Evolutionary conservation across 2,888 invertebrate genomes (phyloP).

Genomic region (Thera obeliscata): DNA sequence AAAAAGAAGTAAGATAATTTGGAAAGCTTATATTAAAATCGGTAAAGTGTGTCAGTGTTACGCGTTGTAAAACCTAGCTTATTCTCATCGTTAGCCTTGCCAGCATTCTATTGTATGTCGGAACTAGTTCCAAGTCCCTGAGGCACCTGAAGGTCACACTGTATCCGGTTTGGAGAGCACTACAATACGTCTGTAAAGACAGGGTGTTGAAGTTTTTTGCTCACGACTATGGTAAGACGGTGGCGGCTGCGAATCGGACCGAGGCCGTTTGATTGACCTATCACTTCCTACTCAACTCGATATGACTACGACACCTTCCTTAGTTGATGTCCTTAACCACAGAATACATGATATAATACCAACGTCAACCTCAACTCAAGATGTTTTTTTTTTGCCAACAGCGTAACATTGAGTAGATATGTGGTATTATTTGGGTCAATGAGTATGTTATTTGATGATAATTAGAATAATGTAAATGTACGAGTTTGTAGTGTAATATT

Average conservation of each 20-base stretch:
- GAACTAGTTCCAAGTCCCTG: conserved; percentile 60
- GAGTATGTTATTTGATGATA: conserved; percentile 14
- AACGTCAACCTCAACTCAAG: conserved; percentile 22
- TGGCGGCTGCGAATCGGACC: conserved; percentile 33
- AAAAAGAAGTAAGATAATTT: no score
- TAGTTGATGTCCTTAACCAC: conserved; percentile 27
- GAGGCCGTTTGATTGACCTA: conserved; percentile 52
- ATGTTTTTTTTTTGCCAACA: conserved; percentile 25
- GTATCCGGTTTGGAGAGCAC: conserved; percentile 58
- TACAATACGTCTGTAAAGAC: conserved; percentile 59
- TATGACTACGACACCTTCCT: conserved; percentile 6
- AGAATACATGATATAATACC: not conserved
- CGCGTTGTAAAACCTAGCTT: conserved; percentile 36
- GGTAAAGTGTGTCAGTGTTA: conserved; percentile 16
- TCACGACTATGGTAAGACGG: conserved; percentile 13
- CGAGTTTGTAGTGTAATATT: conserved; percentile 10
- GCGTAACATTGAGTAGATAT: conserved; percentile 29
- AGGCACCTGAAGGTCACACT: conserved; percentile 56
- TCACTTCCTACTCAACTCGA: conserved; percentile 56
- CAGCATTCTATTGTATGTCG: conserved; percentile 51
- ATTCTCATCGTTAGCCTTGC: conserved; percentile 47
- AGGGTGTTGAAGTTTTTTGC: conserved; percentile 60
- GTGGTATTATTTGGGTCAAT: conserved; percentile 31
- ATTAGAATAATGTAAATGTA: conserved; percentile 11
- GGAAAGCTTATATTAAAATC: no score